Base-by-base conservation (phyloP, 2,888 invertebrate genomes). In the Siphonodentalium dalli region DNA sequence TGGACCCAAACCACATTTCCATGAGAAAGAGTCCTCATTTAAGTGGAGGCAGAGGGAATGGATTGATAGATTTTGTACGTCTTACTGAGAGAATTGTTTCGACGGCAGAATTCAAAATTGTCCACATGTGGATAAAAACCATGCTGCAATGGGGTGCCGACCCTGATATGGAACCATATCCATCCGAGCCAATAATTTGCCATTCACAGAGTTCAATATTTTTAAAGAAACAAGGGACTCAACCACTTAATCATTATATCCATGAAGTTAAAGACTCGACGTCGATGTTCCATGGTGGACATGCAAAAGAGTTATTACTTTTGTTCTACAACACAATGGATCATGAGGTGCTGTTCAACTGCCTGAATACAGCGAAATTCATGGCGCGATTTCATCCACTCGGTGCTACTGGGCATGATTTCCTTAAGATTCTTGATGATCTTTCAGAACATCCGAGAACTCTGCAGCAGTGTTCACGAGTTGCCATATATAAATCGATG, bases 121-220 rank as follows among this genome's bases (percentile, higher is more conserved):
- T 90, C 48, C 87, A 89, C 74, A 87, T 87, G 71, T 84, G 90
- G 68, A 87, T 89, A 3, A 80, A 88, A 58, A 88, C 88, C 1
- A 84, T 90, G 18, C 85, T 90, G 40, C 89, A 89, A 77, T 88
- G 88, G 74, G 89, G 90, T 45, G 90, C 89, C 35, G 87, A 90
- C 83, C 88, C 89, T 15, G 88, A 89, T 72, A 83, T 88, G 51
- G 86, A 86, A 65, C 83, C 88, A 31, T 79, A 82, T 58, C 80
- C 80, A 34, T 77, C 83, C 2, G 84, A 84, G 54, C 81, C 83
- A 13, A 82, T 83, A 70, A 84, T 85, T 54, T 84, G 83, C 63
- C 84, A 84, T 69, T 82, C 82, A 27, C 84, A 85, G 72, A 83
- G 85, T 61, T 83, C 83, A 37, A 82, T 85, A 62, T 84, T 79